Percentiles rank a stretch among this genome's conserved stretches.
These are phyloP conservation scores for Pilophorus perplexus DNA, from an alignment of 2,888 invertebrate species.

Conservation along the genomic window DNA sequence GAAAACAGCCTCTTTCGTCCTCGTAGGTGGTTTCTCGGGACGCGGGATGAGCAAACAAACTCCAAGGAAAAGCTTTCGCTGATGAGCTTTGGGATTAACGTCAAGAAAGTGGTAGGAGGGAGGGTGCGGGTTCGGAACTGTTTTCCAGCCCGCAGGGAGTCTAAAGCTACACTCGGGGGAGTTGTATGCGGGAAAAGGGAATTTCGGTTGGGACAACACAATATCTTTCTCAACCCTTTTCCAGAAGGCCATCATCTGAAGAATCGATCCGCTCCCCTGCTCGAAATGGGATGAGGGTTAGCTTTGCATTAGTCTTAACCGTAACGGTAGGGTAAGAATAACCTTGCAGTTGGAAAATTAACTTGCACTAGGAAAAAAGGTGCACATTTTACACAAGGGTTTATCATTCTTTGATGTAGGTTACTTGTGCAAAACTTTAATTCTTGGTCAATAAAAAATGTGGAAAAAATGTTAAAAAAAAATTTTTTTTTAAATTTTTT, in stretches of 20 bases:
- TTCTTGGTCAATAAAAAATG: too few species aligned
- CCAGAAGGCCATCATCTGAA: neutral
- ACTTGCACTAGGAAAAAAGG: too few species aligned
- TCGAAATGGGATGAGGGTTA: too few species aligned
- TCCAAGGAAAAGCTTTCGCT: constrained; percentile 6
- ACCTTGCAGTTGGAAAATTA: too few species aligned
- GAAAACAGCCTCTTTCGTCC: too few species aligned
- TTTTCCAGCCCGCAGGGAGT: neutral
- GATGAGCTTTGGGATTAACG: constrained; percentile 27
- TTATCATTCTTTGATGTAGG: too few species aligned
- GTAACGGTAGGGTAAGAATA: too few species aligned
- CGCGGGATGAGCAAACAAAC: constrained; percentile 11
- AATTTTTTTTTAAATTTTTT: too few species aligned
- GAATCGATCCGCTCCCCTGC: neutral
- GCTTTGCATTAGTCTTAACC: too few species aligned
- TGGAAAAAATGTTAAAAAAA: too few species aligned
- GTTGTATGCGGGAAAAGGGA: constrained; percentile 17
- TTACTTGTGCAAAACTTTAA: too few species aligned
- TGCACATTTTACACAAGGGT: too few species aligned
- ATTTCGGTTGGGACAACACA: neutral
- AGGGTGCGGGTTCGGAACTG: neutral
- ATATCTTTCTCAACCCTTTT: constrained; percentile 23
- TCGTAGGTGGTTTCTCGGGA: neutral
- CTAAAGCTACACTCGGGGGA: neutral
- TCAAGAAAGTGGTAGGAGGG: constrained; percentile 1